Base-by-base conservation (phyloP, 2,113 vertebrate genomes). In the Formicarius rufipectus region DNA sequence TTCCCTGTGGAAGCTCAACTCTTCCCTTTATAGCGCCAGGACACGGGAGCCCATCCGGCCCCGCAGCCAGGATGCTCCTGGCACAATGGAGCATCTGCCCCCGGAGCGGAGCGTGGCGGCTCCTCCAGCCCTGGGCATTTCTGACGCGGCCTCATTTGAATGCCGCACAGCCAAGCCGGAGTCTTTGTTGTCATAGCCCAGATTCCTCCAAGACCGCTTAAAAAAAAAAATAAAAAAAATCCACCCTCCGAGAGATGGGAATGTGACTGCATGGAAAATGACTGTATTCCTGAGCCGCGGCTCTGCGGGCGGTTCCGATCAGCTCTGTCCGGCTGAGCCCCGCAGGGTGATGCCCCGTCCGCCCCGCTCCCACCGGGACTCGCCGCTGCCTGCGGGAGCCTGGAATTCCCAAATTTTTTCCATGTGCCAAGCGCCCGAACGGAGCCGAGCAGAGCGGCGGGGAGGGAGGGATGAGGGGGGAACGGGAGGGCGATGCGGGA, bases 161-260 rank as follows among this genome's bases (percentile, higher is more conserved):
- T 2, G 17, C 56, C 45, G 80, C 94, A 5, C 24, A 5, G 89
- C 90, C 73, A 40, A 83, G 83, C 69, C 49, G 9, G 39, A 81
- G 89, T 16, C 94, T 97, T 97, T 96, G 96, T 96, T 97, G 77
- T 87, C 89, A 87, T 33, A 66, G 87, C 94, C 73, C 40, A 12
- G 77, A 95, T 95, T 95, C 94, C 64, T 94, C 15, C 79, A 37
- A 94, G 62, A 91, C 88, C 27, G 53, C 90, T 91, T n/a, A n/a
- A n/a, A 75, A 87, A 77, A 67, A 76, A 83, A 67, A 81, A 84
- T 66, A 7, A 55, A 55, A 55, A 77, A 74, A 78, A 86, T 20
- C 69, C 85, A 58, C 33, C 83, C 88, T 76, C 16, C 25, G 1
- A 83, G 72, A 92, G 88, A 39, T 1, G 91, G 79, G 75, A 45